Percentiles rank a stretch among this genome's conserved stretches.
These are phyloP conservation scores for Cryptocephalus moraei DNA, from an alignment of 2,888 invertebrate genomes.

Conservation along the genomic window DNA sequence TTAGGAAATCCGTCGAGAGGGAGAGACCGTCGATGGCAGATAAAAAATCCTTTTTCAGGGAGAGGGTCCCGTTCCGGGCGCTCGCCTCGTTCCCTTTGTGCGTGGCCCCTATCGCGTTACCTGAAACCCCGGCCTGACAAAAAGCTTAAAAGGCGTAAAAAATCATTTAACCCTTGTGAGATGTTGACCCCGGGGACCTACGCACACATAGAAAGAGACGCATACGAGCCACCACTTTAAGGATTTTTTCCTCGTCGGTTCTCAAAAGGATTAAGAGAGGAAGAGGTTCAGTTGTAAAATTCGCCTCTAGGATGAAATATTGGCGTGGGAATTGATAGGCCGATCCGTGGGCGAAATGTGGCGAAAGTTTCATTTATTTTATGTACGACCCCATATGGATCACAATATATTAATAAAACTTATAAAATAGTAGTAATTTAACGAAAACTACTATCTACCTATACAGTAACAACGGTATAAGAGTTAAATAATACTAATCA, in stretches of 20 bases:
- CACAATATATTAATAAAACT: too few relatives aligned
- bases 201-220: background rate
- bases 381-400: too few relatives aligned
- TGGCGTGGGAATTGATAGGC: constrained; percentile 17
- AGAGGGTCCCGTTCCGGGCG: too few relatives aligned
- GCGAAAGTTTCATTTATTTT: too few relatives aligned
- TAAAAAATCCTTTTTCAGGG: too few relatives aligned
- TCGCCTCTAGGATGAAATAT: constrained; percentile 9
- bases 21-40: too few relatives aligned
- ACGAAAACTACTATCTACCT: too few relatives aligned
- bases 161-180: constrained; percentile 28
- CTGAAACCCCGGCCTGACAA: constrained; percentile 19
- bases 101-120: constrained; percentile 18
- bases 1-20: too few relatives aligned
- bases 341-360: background rate
- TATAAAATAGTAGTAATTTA: too few relatives aligned
- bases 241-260: background rate
- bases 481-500: too few relatives aligned
- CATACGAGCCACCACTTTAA: constrained; percentile 5
- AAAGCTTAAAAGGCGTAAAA: constrained; percentile 26
- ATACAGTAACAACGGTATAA: too few relatives aligned
- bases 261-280: constrained; percentile 14
- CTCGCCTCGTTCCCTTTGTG: background rate
- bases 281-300: constrained; percentile 11
- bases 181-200: constrained; percentile 16